Evolutionary conservation across 2,888 invertebrate species (phyloP).

Genomic region (Thyatira batis): DNA sequence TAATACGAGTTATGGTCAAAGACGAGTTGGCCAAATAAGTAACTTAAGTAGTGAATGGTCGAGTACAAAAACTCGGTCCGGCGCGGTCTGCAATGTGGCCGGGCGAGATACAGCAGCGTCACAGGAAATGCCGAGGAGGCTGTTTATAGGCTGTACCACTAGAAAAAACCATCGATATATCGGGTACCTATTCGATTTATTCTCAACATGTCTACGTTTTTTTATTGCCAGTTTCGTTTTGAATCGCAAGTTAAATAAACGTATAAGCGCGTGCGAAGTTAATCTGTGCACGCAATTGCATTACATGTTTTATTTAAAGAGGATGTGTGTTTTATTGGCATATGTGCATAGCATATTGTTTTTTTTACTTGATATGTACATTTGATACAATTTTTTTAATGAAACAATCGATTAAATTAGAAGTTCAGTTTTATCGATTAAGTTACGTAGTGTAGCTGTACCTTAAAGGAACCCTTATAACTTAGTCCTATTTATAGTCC

Average conservation of each 20-base stretch:
- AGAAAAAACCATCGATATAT: background rate
- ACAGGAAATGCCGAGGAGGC: constrained; percentile 1
- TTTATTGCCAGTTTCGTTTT: background rate
- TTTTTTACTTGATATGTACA: too few species aligned
- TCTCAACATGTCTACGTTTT: background rate
- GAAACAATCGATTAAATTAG: too few species aligned
- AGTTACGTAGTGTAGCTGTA: background rate
- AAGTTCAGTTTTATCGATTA: too few species aligned
- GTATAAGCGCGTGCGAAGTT: background rate
- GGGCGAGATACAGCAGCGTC: background rate
- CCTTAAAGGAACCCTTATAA: background rate
- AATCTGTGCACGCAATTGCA: background rate
- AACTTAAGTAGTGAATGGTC: background rate
- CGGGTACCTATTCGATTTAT: background rate
- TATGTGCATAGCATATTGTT: background rate
- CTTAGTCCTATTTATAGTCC: background rate
- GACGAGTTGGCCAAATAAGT: background rate
- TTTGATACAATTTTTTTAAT: too few species aligned
- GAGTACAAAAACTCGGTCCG: background rate
- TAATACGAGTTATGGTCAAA: background rate
- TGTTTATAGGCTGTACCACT: background rate
- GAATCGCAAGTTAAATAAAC: background rate
- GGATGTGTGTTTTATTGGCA: background rate
- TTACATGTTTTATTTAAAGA: background rate
- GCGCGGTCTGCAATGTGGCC: background rate